Base-by-base conservation (phyloP, 1,140 invertebrate genomes). In the Solen grandis region DNA sequence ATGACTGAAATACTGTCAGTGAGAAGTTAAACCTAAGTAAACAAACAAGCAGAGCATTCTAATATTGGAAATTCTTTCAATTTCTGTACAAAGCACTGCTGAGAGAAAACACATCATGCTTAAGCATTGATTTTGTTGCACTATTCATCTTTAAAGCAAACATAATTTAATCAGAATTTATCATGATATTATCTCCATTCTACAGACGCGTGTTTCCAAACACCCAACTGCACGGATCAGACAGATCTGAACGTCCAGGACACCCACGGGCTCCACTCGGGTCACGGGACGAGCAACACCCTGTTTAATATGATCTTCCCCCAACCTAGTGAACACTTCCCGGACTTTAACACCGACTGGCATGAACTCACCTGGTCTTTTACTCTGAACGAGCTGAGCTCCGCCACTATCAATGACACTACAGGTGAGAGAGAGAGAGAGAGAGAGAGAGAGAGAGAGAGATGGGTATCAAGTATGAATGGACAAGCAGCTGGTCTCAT, bases 161-260 rank as follows among this genome's bases (percentile, higher is more conserved):
- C n/a, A n/a, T n/a, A n/a, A n/a, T n/a, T n/a, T n/a, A n/a, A n/a
- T n/a, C n/a, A n/a, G n/a, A n/a, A n/a, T n/a, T n/a, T n/a, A n/a
- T n/a, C n/a, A n/a, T n/a, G n/a, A n/a, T n/a, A n/a, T n/a, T n/a
- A n/a, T n/a, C n/a, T n/a, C n/a, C n/a, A n/a, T n/a, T n/a, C n/a
- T n/a, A n/a, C 73, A 76, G 73, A 41, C 22, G 73, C 73, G 1
- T 76, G 73, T 54, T 76, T 50, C 59, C 59, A 76, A 41, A 76
- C 73, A 10, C 73, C 73, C 3, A 76, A 27, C 46, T 76, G 73
- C 41, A 54, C 25, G 5, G 73, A 76, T 29, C 59, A 65, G 22
- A n/a, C 5, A 5, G 25, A 62, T 0, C 38, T 33, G 4, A 31
- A 54, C 16, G 13, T 76, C 10, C 22, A 54, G 33, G 73, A 76